Conservation (phyloP, 2,888 invertebrate species). For the Stramonita haemastoma region DNA sequence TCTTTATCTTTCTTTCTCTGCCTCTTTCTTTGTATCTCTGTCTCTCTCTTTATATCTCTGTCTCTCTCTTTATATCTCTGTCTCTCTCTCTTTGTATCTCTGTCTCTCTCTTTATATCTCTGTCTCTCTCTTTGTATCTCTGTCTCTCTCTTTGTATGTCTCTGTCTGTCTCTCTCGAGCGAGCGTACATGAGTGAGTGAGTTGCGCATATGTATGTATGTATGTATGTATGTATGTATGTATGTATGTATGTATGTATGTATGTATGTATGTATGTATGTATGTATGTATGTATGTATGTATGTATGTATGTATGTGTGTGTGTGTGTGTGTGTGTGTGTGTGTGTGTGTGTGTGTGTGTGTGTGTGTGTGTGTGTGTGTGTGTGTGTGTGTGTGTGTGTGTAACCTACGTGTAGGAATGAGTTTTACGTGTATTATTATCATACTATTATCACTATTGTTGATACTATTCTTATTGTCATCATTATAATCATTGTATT, state of each 20-base stretch:
- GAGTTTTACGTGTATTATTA: not conserved
- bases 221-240: not conserved
- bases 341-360: slow-evolving; percentile 14
- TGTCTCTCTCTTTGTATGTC: too few relatives aligned
- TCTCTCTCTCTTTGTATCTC: not conserved
- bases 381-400: not conserved
- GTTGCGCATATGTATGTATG: not conserved
- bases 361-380: slow-evolving; percentile 2
- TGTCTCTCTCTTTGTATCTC: too few relatives aligned
- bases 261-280: not conserved
- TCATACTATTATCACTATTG: too few relatives aligned
- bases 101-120: not conserved
- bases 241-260: slow-evolving; percentile 14
- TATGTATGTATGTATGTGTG: slow-evolving; percentile 2
- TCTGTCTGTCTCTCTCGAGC: too few relatives aligned
- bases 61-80: not conserved
- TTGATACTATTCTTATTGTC: too few relatives aligned
- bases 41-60: not conserved
- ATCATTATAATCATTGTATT: too few relatives aligned
- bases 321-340: slow-evolving; percentile 25
- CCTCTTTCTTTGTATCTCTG: not conserved
- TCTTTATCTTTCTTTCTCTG: not conserved
- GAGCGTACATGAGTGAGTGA: not conserved
- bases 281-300: not conserved
- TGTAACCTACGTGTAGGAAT: not conserved